A percentile compares a stretch with the other conserved stretches of the same genome.
Evolutionary conservation across 2,113 vertebrate species (phyloP).

Genomic region (Trinectes maculatus): DNA sequence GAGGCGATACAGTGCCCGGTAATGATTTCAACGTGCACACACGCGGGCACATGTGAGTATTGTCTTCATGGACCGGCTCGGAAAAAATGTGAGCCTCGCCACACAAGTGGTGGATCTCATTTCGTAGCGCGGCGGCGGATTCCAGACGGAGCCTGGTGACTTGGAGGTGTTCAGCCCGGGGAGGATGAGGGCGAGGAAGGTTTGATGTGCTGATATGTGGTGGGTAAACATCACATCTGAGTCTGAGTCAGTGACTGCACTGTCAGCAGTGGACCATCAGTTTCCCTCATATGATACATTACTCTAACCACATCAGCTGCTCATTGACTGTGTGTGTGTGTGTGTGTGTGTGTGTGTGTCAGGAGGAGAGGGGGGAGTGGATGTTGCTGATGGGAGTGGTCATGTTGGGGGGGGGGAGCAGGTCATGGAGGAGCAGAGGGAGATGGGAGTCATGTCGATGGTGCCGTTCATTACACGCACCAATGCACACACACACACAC

Average conservation of each 20-base stretch:
- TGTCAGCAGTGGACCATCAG: too few species aligned
- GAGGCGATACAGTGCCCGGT: neutral
- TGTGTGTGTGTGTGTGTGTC: conserved; percentile 11
- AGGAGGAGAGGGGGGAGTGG: neutral
- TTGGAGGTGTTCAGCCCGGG: neutral
- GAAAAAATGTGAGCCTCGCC: neutral
- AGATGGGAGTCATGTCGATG: conserved; percentile 14
- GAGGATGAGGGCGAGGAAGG: neutral
- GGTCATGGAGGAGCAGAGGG: neutral
- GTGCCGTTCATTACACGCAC: conserved; percentile 82
- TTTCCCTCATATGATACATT: too few species aligned
- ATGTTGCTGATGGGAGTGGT: conserved; percentile 26
- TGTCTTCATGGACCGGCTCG: neutral
- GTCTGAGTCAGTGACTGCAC: too few species aligned
- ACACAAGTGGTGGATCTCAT: neutral
- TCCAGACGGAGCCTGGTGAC: neutral
- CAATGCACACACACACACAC: conserved; percentile 69
- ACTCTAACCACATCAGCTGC: too few species aligned
- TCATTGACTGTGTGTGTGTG: conserved; percentile 5
- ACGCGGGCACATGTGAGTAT: neutral
- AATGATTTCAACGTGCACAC: neutral
- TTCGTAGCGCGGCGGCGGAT: neutral
- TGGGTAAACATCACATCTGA: too few species aligned
- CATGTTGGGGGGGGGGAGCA: conserved; percentile 42
- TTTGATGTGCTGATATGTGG: neutral